Base-by-base conservation (phyloP, 2,797 vertebrate genomes). In the Triplophysa bombifrons region DNA sequence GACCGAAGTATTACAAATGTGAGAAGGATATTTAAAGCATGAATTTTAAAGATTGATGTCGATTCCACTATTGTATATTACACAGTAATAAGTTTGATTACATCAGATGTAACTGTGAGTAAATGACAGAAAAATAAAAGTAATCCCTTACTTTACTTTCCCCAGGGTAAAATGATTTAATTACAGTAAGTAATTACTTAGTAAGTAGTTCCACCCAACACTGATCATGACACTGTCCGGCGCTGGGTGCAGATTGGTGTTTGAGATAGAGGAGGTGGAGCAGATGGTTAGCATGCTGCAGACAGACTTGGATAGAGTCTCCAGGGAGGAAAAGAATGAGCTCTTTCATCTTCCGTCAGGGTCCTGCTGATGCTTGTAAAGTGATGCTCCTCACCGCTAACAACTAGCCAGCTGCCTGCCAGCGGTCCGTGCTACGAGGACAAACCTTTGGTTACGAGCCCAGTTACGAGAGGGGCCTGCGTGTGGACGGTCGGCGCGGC, bases 231-330 rank as follows among this genome's bases (percentile, higher is more conserved):
- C 25, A 41, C 68, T 53, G 80, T 19, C 27, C 51, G 56, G 74
- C 46, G 12, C n/a, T 3, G 27, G 44, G 41, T 25, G 38, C 78
- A 4, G 73, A 63, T 72, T 20, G 63, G 68, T 20, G 76, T 48
- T 73, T 58, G 76, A 38, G 73, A 51, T 3, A 53, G 41, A 77
- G 74, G 71, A 78, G 71, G 71, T 27, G 55, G 30, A 72, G 74
- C 84, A 81, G 84, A 80, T 85, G 84, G 78, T 72, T 67, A 65
- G 75, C 75, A 64, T 81, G 83, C 77, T 81, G 66, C 68, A 25
- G 74, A 51, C 63, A 46, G 20, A 61, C 67, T 60, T 77, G 46
- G 58, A 67, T 61, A 72, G 66, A 64, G 65, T 83, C 71, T 78
- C 65, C 55, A 65, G 38, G 75, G 78, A 20, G 53, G 55, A 76